These are phyloP conservation scores for Coecobrya sp. DNA, from an alignment of 2,888 invertebrate species.

Conservation along the genomic window DNA sequence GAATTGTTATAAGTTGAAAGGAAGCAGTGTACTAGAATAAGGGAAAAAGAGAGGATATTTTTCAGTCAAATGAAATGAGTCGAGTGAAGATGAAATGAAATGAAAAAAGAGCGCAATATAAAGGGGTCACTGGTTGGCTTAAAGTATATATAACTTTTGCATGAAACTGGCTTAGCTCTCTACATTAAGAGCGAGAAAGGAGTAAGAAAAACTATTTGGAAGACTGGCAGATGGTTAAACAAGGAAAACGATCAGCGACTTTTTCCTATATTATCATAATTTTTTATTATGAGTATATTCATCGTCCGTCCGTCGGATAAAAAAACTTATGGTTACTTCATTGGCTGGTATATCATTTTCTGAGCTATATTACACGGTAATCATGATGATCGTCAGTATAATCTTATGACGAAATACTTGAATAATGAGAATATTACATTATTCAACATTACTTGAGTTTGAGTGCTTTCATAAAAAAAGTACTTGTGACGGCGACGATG, in stretches of 20 bases:
- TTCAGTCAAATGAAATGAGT: constrained; percentile 66
- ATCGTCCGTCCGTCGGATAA: background rate
- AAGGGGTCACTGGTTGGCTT: constrained; percentile 4
- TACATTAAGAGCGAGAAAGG: background rate
- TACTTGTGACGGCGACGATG: background rate
- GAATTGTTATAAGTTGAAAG: constrained; percentile 18
- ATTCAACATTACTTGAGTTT: constrained; percentile 10
- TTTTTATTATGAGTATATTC: background rate
- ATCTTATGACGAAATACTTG: background rate
- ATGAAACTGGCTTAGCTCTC: background rate
- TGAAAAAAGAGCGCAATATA: constrained; percentile 26
- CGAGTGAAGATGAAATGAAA: constrained; percentile 54
- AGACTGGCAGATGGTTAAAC: constrained; percentile 24
- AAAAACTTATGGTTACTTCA: constrained; percentile 16
- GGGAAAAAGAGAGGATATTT: constrained; percentile 30
- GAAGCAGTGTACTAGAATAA: background rate
- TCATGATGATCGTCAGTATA: background rate
- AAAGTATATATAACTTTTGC: background rate
- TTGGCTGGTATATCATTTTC: background rate
- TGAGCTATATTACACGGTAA: background rate
- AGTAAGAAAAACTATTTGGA: background rate
- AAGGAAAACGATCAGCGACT: background rate
- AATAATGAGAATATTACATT: constrained; percentile 11
- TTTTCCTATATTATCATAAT: constrained; percentile 3
- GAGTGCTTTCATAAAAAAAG: constrained; percentile 4